These are phyloP conservation scores for Neoascia interrupta DNA, from an alignment of 2,888 invertebrate genomes.

Conservation along the genomic window DNA sequence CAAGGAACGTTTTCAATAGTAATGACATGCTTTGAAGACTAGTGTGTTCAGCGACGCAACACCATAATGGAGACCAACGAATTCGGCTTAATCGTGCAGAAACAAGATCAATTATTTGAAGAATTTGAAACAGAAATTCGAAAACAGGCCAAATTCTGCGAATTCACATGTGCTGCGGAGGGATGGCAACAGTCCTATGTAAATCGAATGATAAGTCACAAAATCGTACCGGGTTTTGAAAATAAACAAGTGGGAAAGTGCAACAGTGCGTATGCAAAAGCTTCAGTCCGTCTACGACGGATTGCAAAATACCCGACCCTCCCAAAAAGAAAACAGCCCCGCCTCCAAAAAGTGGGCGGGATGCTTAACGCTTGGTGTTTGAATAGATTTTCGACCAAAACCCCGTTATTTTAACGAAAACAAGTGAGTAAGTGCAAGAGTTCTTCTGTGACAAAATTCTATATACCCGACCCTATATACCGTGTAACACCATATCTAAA, in stretches of 20 bases:
- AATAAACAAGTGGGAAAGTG: no score
- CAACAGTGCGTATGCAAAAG: no score
- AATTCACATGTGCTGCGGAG: constrained; percentile 15
- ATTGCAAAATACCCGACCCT: no score
- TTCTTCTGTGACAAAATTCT: no score
- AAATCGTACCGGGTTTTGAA: constrained; percentile 22
- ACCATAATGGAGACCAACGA: constrained; percentile 16
- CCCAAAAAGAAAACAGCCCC: no score
- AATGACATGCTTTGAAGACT: constrained; percentile 33
- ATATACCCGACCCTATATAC: no score
- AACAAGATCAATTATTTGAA: constrained; percentile 35
- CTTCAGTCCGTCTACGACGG: no score
- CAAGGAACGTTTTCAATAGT: constrained; percentile 10
- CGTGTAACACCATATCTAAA: no score
- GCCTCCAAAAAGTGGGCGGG: no score
- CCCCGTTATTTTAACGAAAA: no score
- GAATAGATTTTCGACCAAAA: no score
- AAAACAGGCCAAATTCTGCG: constrained; percentile 30
- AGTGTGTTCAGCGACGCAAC: constrained; percentile 23
- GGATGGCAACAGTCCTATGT: constrained; percentile 13
- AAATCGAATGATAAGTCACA: constrained; percentile 15
- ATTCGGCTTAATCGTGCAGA: constrained; percentile 23
- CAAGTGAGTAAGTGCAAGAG: no score
- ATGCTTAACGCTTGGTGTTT: constrained; percentile 9
- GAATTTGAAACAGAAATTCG: constrained; percentile 42